Percentiles rank a stretch among this genome's conserved stretches.
Conservation (phyloP, 1,140 invertebrate genomes). For the Drosophila trapezifrons region DNA sequence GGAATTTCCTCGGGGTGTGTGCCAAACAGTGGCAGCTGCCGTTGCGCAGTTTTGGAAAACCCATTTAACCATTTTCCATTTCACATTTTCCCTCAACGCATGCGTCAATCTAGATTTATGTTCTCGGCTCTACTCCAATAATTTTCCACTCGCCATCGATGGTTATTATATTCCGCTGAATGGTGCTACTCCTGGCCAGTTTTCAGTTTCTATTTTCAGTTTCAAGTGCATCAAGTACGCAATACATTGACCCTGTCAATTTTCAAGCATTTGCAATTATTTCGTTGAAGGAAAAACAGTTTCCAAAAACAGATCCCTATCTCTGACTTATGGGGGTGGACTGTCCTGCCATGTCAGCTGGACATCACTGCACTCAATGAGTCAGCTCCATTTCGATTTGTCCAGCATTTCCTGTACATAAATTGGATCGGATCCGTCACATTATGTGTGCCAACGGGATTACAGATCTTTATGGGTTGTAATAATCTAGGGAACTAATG, state of each 20-base stretch:
- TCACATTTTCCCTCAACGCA: constrained; percentile 40
- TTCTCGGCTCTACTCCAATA: constrained; percentile 58
- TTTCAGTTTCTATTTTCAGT: too few relatives aligned
- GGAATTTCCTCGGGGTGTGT: constrained; percentile 52
- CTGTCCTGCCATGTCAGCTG: constrained; percentile 36
- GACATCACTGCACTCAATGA: constrained; percentile 33
- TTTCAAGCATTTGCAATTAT: constrained; percentile 67
- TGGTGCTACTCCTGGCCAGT: constrained; percentile 27
- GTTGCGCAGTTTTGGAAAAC: constrained; percentile 63
- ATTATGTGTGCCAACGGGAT: constrained; percentile 25
- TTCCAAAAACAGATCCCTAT: constrained; percentile 36
- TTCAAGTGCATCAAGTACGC: constrained; percentile 59
- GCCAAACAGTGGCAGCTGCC: constrained; percentile 65
- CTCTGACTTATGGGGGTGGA: constrained; percentile 50
- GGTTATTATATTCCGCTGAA: constrained; percentile 30
- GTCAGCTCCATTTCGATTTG: constrained; percentile 63
- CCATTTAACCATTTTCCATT: constrained; percentile 1
- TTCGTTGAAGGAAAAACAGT: constrained; percentile 28
- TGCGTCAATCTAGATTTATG: constrained; percentile 68
- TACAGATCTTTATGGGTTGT: constrained; percentile 22
- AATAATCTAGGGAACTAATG: constrained; percentile 20
- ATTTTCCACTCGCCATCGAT: constrained; percentile 69
- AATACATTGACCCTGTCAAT: constrained; percentile 61
- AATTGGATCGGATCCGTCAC: constrained; percentile 22
- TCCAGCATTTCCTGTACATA: constrained; percentile 55